Evolutionary conservation across 2,797 vertebrate species (phyloP).

Genomic region (Leucoraja ocellata): DNA sequence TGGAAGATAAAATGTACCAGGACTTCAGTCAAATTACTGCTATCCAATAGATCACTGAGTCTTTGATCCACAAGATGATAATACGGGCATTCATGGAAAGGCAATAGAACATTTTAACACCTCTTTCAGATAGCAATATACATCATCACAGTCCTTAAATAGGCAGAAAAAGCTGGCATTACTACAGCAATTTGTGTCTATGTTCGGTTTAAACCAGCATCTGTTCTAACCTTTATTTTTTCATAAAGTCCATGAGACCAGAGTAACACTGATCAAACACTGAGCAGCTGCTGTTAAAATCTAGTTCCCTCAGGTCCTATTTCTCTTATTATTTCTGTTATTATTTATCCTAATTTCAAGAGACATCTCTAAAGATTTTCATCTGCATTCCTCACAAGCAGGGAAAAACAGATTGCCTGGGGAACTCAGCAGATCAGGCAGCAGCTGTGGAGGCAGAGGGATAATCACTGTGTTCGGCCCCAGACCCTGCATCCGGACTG

Average conservation of each 20-base stretch:
- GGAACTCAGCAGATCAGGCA: no score
- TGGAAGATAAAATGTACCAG: not conserved
- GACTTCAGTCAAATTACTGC: not conserved
- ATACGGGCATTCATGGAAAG: not conserved
- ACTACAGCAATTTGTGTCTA: no score
- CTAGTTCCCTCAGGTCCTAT: not conserved
- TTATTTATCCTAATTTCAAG: no score
- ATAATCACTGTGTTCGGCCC: no score
- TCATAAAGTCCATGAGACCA: not conserved
- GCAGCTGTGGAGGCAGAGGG: no score
- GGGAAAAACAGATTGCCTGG: not conserved
- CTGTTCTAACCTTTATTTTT: not conserved
- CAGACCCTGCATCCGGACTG: no score
- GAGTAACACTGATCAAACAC: not conserved
- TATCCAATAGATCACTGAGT: not conserved
- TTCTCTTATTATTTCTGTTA: not conserved
- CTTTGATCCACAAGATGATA: not conserved
- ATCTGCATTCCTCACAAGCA: not conserved
- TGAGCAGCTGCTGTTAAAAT: not conserved
- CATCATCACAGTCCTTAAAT: not conserved
- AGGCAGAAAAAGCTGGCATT: no score
- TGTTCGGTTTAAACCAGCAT: no score
- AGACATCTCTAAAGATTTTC: not conserved
- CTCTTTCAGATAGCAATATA: not conserved
- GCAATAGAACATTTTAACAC: not conserved